Evolutionary conservation across 2,113 vertebrate species (phyloP).

Genomic region (Nipponia nippon): DNA sequence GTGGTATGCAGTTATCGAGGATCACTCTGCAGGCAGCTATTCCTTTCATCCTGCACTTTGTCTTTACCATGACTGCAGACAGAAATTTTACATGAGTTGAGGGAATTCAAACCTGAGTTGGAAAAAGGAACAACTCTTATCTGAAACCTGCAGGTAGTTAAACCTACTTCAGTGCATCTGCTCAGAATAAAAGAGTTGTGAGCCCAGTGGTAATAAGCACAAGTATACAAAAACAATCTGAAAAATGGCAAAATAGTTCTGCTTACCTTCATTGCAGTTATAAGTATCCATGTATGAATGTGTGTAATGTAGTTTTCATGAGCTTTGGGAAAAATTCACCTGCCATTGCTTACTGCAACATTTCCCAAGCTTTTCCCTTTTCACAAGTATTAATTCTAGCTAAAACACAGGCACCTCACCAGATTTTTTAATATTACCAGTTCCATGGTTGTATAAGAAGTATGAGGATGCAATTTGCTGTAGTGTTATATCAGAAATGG

Average conservation of each 20-base stretch:
- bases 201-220: not conserved
- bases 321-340: not conserved
- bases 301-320: not conserved
- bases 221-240: not conserved
- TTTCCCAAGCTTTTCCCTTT: constrained; percentile 28
- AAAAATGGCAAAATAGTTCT: constrained; percentile 26
- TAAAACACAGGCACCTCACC: not conserved
- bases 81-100: constrained; percentile 22
- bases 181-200: constrained; percentile 1
- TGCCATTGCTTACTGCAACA: not conserved
- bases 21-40: not conserved
- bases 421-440: not conserved
- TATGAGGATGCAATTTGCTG: constrained; percentile 49
- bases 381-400: not conserved
- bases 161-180: constrained; percentile 19
- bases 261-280: not conserved
- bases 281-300: not conserved
- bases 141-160: constrained; percentile 48
- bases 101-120: not conserved
- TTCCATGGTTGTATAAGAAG: constrained; percentile 25
- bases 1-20: not conserved
- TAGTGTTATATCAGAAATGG: constrained; percentile 8
- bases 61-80: constrained; percentile 19
- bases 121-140: constrained; percentile 14
- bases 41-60: constrained; percentile 30